These are phyloP conservation scores for Sardinella longiceps DNA, from an alignment of 2,797 vertebrate species.

Conservation along the genomic window DNA sequence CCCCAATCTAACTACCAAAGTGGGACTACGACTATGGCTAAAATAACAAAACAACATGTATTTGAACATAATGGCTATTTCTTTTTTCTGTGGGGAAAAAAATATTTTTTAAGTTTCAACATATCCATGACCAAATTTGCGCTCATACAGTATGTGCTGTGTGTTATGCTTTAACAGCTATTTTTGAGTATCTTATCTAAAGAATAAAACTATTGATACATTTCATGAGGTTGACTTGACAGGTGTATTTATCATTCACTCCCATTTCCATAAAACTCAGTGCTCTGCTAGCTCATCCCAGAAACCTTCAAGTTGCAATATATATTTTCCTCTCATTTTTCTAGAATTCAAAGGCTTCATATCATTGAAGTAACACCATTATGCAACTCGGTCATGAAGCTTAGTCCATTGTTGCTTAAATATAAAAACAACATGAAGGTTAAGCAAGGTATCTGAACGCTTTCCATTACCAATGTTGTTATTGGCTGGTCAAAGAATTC, in stretches of 20 bases:
- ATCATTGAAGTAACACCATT: not conserved
- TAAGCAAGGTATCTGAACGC: not conserved
- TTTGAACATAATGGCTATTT: too few species aligned
- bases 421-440: not conserved
- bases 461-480: conserved; percentile 21
- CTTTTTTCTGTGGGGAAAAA: too few species aligned
- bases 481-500: conserved; percentile 32
- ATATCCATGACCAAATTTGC: too few species aligned
- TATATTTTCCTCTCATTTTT: not conserved
- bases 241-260: not conserved
- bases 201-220: not conserved
- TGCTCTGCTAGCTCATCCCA: not conserved
- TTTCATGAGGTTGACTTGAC: not conserved
- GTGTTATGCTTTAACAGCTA: too few species aligned
- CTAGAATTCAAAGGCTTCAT: not conserved
- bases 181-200: not conserved
- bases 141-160: too few species aligned
- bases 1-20: too few species aligned
- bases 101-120: too few species aligned
- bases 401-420: not conserved
- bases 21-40: too few species aligned
- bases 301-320: not conserved
- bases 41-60: too few species aligned
- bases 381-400: not conserved
- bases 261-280: not conserved